Conservation (phyloP, 2,888 invertebrate species). For the Amiota minor region DNA sequence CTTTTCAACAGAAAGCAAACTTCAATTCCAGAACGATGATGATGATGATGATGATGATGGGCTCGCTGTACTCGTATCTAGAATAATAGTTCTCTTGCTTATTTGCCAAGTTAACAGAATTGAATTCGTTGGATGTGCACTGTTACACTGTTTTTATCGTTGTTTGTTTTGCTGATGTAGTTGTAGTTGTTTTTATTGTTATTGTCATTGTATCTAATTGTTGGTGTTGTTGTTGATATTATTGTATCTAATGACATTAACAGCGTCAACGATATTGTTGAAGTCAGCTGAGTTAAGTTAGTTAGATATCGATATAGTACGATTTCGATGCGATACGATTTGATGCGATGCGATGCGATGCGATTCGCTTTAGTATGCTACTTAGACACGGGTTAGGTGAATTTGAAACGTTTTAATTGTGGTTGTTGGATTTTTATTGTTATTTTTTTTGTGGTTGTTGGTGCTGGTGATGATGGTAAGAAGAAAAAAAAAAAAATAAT, state of each 20-base stretch:
- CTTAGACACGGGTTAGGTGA: slow-evolving; percentile 23
- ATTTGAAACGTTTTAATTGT: slow-evolving; percentile 10
- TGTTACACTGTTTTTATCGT: no score
- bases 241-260: not conserved
- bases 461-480: not conserved
- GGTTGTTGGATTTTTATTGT: no score
- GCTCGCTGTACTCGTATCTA: no score
- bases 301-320: not conserved
- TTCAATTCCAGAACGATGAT: no score
- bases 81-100: no score
- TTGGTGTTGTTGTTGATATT: slow-evolving; percentile 9
- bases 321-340: not conserved
- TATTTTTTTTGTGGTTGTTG: not conserved
- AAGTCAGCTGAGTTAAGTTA: not conserved
- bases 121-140: slow-evolving; percentile 7
- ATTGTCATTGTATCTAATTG: not conserved
- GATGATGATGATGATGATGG: no score
- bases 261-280: not conserved
- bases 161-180: not conserved
- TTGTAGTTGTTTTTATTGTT: slow-evolving; percentile 17
- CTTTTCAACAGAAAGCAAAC: not conserved
- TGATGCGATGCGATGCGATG: slow-evolving; percentile 4
- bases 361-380: not conserved
- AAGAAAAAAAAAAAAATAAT: not conserved
- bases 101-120: not conserved